phyloP scores from a whole-genome alignment of 2,888 invertebrate genomes.

The Crematogaster levior region DNA sequence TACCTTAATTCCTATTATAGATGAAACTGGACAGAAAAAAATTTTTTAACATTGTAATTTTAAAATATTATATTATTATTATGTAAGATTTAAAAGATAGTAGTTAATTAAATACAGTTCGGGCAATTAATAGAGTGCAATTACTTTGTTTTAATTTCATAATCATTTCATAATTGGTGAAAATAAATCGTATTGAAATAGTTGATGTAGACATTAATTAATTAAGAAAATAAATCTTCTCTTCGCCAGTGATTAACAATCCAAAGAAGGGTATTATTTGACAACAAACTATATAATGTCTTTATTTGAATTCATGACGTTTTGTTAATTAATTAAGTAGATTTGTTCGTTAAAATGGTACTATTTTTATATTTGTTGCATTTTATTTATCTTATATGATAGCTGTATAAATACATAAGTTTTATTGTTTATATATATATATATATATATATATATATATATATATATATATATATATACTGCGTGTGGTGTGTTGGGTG shows the following conservation, averaged over 20 bases:
- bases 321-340: not conserved
- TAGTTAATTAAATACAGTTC: not conserved
- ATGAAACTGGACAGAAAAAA: not conserved
- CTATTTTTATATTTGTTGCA: slow-evolving; percentile 18
- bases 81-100: not conserved
- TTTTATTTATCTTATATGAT: slow-evolving; percentile 45
- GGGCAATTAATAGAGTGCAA: not conserved
- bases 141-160: not conserved
- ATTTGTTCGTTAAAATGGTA: not conserved
- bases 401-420: slow-evolving; percentile 49
- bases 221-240: too few relatives aligned
- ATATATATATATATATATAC: too few relatives aligned
- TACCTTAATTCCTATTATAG: not conserved
- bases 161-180: not conserved
- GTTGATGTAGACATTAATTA: not conserved
- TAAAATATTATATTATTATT: slow-evolving; percentile 1
- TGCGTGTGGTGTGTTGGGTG: too few relatives aligned
- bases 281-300: too few relatives aligned
- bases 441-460: too few relatives aligned
- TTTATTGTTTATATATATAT: not conserved
- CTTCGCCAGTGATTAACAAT: too few relatives aligned
- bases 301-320: too few relatives aligned
- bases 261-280: too few relatives aligned
- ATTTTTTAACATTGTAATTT: not conserved
- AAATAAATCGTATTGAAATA: slow-evolving; percentile 2